Percentiles rank a stretch among this genome's conserved stretches.
phyloP scores from a whole-genome alignment of 2,888 invertebrate genomes.

The Leptinotarsa rubiginosa region DNA sequence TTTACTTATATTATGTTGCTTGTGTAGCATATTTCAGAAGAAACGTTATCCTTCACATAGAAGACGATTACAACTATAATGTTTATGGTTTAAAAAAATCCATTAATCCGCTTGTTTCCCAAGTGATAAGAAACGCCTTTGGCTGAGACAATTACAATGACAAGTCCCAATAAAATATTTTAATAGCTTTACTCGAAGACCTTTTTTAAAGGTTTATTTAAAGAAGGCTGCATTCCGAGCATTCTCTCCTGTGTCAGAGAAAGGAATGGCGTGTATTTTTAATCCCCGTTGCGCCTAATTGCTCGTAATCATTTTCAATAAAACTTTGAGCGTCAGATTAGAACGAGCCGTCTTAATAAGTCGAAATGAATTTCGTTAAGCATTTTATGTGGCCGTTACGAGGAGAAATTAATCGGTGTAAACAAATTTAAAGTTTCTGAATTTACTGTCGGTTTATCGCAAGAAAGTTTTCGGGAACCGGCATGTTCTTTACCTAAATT shows the following conservation, averaged over 20 bases:
- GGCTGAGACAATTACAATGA: constrained; percentile 8
- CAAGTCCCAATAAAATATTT: constrained; percentile 17
- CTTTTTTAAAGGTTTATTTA: constrained; percentile 33
- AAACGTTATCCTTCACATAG: background rate
- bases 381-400: constrained; percentile 14
- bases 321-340: constrained; percentile 28
- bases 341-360: constrained; percentile 25
- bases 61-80: background rate
- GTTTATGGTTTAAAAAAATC: background rate
- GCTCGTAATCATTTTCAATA: constrained; percentile 28
- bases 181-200: constrained; percentile 22
- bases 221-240: constrained; percentile 31
- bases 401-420: constrained; percentile 15
- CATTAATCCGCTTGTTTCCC: background rate
- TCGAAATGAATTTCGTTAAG: constrained; percentile 19
- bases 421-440: constrained; percentile 17
- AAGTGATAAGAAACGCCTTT: constrained; percentile 6
- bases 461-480: background rate
- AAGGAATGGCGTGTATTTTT: constrained; percentile 33
- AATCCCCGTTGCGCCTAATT: constrained; percentile 31
- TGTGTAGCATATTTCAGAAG: too few relatives aligned
- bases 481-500: background rate
- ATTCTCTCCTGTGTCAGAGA: constrained; percentile 22
- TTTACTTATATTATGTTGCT: too few relatives aligned
- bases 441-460: constrained; percentile 14